Evolutionary conservation across 2,888 invertebrate species (phyloP), one percentile per base, ranked within the genome.

Genomic region (Hypolimnas misippus): DNA sequence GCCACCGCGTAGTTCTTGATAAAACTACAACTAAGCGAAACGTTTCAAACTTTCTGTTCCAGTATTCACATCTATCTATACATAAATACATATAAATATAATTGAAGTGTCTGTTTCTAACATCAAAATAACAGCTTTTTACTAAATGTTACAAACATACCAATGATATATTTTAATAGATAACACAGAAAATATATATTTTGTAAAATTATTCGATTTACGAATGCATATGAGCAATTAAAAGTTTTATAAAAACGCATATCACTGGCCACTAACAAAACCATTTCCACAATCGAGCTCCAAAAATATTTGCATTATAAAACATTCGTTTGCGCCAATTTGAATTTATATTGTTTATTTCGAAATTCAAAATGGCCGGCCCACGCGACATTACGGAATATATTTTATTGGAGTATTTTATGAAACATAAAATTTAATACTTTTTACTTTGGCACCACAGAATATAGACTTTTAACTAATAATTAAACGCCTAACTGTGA

Each of bases 221-320:
- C 42, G 42, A 5, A 12, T 21, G 8, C 10, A 21, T 3, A n/a
- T 4, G 5, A 21, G 1, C 12, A 1, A 14, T 49, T 49, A 49
- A 49, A 49, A 29, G 25, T 7, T 29, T 29, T 12, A 12, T 29
- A 49, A 71, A 74, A 69, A 67, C 71, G 35, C 33, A 60, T 62
- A 55, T 62, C 67, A 64, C 68, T 17, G 49, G 54, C 57, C 69
- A 68, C 64, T 70, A 69, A 68, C 70, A 68, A 70, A 73, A 73
- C 71, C 70, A 73, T 76, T 79, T 76, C 66, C 76, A 73, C 75
- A 74, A 74, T 74, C 73, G 72, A 50, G 63, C 61, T 65, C 68
- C 70, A 77, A 77, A 79, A 74, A 76, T 75, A 81, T 83, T 80
- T 75, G 73, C 77, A 79, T 81, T 81, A 82, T 77, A 76, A 76